Conservation (phyloP, 2,888 invertebrate species). For the Meteorus colon region DNA sequence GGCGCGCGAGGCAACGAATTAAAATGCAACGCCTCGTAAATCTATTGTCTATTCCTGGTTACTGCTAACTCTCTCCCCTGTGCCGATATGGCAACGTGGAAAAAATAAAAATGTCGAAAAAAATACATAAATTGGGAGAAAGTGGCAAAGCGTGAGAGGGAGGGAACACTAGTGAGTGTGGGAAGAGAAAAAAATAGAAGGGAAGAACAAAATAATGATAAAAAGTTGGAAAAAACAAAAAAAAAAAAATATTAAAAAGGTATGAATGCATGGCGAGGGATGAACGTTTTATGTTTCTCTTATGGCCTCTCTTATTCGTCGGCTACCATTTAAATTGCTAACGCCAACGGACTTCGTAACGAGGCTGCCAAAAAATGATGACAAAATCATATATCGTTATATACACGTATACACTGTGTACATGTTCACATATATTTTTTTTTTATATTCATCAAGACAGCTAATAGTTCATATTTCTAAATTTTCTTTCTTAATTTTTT, state of each 20-base stretch:
- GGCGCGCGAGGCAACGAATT: constrained; percentile 59
- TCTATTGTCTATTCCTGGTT: constrained; percentile 59
- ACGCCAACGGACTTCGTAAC: constrained; percentile 25
- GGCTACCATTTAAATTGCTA: constrained; percentile 28
- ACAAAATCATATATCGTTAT: neutral
- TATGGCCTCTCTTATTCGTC: constrained; percentile 19
- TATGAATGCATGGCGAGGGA: constrained; percentile 23
- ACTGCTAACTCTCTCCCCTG: constrained; percentile 31
- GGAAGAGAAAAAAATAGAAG: neutral
- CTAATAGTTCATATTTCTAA: neutral
- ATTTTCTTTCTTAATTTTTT: neutral
- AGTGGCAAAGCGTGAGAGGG: neutral
- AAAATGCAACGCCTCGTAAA: constrained; percentile 67
- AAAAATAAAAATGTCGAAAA: constrained; percentile 9
- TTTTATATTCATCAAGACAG: constrained; percentile 7
- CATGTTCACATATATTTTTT: neutral
- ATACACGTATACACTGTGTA: neutral
- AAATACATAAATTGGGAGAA: neutral
- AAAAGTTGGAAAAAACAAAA: constrained; percentile 27
- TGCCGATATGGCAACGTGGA: constrained; percentile 32
- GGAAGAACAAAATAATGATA: constrained; percentile 12
- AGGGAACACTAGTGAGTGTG: neutral
- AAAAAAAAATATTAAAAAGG: constrained; percentile 21
- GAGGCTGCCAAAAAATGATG: constrained; percentile 26
- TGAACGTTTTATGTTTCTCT: constrained; percentile 39